Evolutionary conservation across 1,140 invertebrate genomes (phyloP).

Genomic region (Trichonephila clavipes): DNA sequence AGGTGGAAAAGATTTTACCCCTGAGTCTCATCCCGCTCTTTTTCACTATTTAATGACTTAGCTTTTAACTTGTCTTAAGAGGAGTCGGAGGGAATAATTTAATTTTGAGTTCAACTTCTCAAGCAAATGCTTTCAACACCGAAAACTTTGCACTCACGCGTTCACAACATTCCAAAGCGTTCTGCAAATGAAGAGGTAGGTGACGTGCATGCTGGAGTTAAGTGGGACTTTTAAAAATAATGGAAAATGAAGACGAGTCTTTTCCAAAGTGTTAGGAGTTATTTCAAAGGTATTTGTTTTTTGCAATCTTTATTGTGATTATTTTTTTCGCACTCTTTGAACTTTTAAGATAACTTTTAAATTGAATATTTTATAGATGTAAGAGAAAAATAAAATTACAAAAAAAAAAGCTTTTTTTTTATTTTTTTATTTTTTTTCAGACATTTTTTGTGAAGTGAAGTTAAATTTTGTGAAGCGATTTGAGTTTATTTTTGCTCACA

Average conservation of each 20-base stretch:
- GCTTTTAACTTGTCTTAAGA: background rate
- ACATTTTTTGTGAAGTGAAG: too few species aligned
- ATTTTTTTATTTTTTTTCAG: background rate
- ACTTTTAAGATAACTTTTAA: background rate
- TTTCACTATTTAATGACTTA: background rate
- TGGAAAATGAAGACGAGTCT: background rate
- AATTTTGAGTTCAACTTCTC: constrained; percentile 2
- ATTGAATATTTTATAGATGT: background rate
- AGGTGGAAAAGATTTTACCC: background rate
- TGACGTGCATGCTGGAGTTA: background rate
- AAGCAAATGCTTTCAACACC: constrained; percentile 12
- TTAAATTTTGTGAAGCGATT: too few species aligned
- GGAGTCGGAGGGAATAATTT: background rate
- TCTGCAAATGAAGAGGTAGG: background rate
- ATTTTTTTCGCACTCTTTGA: background rate
- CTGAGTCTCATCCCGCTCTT: background rate
- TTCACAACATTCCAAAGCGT: background rate
- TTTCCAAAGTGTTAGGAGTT: background rate
- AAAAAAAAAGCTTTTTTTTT: background rate
- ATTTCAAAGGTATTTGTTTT: background rate
- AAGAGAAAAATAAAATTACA: background rate
- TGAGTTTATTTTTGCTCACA: too few species aligned
- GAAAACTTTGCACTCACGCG: background rate
- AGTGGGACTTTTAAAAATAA: background rate
- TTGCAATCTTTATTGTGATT: background rate